phyloP scores from a whole-genome alignment of 2,888 invertebrate genomes.

The Metellina segmentata region DNA sequence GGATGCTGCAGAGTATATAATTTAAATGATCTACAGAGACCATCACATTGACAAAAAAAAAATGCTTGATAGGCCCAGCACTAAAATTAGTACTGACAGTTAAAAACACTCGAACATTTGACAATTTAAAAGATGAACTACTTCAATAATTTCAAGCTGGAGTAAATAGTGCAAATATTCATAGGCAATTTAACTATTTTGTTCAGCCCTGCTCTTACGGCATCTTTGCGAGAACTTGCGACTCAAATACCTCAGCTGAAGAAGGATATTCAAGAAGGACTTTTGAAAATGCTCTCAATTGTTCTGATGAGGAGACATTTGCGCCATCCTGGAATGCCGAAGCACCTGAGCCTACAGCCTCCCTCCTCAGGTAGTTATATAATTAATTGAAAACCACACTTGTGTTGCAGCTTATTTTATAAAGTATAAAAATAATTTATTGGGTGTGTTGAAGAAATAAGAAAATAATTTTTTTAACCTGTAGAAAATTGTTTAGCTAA shows the following conservation, averaged over 20 bases:
- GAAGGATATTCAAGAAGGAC: conserved; percentile 94
- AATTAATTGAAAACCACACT: neutral
- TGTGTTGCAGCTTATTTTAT: too few species aligned
- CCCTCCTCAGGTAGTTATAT: conserved; percentile 49
- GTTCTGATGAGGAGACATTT: conserved; percentile 93
- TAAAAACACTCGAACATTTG: too few species aligned
- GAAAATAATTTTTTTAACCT: neutral
- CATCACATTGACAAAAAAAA: too few species aligned
- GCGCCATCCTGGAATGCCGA: conserved; percentile 87
- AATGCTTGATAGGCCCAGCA: too few species aligned
- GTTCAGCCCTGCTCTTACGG: conserved; percentile 90
- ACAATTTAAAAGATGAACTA: too few species aligned
- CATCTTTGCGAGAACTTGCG: conserved; percentile 94
- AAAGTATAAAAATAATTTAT: neutral
- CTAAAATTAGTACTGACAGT: too few species aligned
- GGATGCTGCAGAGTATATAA: too few species aligned
- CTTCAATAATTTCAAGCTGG: too few species aligned
- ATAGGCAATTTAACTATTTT: too few species aligned
- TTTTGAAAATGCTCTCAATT: conserved; percentile 94
- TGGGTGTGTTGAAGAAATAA: too few species aligned
- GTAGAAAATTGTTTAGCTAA: neutral
- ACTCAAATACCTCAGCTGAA: conserved; percentile 92
- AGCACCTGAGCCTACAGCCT: conserved; percentile 74
- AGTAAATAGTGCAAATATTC: too few species aligned
- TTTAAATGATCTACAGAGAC: too few species aligned